A percentile compares a stretch with the other conserved stretches of the same genome.
These are phyloP conservation scores for Aphelenchoides fujianensis DNA, from an alignment of 1,140 invertebrate species.

Conservation along the genomic window DNA sequence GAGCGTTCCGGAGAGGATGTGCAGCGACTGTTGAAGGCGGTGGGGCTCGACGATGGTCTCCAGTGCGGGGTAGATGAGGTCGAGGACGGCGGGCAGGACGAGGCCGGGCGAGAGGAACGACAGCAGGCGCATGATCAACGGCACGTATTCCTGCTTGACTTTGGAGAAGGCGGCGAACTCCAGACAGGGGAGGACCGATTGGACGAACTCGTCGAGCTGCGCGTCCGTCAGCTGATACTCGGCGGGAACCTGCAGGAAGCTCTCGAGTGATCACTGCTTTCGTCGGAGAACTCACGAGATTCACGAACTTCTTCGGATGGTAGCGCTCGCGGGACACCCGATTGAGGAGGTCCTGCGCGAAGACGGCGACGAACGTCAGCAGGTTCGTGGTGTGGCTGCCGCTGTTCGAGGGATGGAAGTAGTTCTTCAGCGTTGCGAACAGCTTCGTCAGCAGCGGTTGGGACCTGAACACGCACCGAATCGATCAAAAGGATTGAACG, in stretches of 20 bases:
- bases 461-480: slow-evolving; percentile 67
- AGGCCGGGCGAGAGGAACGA: slow-evolving; percentile 76
- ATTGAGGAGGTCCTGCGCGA: slow-evolving; percentile 38
- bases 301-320: slow-evolving; percentile 35
- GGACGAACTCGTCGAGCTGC: slow-evolving; percentile 80
- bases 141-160: slow-evolving; percentile 69
- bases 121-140: slow-evolving; percentile 73
- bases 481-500: slow-evolving; percentile 60
- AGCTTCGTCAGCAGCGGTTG: slow-evolving; percentile 76
- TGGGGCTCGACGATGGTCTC: slow-evolving; percentile 84
- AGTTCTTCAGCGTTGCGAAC: slow-evolving; percentile 79
- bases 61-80: slow-evolving; percentile 74
- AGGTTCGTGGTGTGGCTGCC: slow-evolving; percentile 63
- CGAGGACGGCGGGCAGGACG: slow-evolving; percentile 77
- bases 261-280: too few relatives aligned
- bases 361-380: slow-evolving; percentile 38
- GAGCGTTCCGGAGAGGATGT: slow-evolving; percentile 38
- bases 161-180: slow-evolving; percentile 76
- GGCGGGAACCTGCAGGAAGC: slow-evolving; percentile 69
- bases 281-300: slow-evolving; percentile 62
- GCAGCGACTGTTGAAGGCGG: slow-evolving; percentile 63
- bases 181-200: slow-evolving; percentile 70
- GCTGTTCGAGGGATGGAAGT: slow-evolving; percentile 81
- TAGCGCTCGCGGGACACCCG: slow-evolving; percentile 53
- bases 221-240: slow-evolving; percentile 73